phyloP scores from a whole-genome alignment of 2,797 vertebrate genomes.

The Loriculus beryllinus region DNA sequence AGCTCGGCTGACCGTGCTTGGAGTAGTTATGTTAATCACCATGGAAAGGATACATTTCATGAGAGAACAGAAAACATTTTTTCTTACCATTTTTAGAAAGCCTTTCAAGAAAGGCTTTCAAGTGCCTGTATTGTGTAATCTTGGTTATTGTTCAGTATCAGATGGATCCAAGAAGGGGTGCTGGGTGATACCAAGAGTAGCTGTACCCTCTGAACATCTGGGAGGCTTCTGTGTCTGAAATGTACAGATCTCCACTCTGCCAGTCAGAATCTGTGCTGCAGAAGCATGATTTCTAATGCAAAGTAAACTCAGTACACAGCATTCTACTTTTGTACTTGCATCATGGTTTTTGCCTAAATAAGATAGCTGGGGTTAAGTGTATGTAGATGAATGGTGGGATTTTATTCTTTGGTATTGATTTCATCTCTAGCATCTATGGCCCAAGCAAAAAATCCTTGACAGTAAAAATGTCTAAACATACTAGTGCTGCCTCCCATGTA shows the following conservation, averaged over 20 bases:
- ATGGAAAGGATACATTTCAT: not conserved
- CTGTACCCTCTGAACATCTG: not conserved
- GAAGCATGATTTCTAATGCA: not conserved
- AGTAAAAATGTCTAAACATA: not conserved
- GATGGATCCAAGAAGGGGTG: not conserved
- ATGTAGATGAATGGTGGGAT: not conserved
- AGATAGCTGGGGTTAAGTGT: not conserved
- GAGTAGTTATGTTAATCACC: not conserved
- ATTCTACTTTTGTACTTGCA: not conserved
- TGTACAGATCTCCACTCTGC: not conserved
- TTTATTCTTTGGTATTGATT: not conserved
- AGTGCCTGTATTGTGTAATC: not conserved
- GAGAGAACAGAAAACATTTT: not conserved
- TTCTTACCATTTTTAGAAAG: not conserved
- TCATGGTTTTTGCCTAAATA: not conserved
- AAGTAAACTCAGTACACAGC: not conserved
- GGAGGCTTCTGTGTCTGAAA: not conserved
- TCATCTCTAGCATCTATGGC: not conserved
- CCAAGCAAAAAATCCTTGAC: not conserved
- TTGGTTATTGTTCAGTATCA: not conserved
- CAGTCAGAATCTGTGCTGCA: not conserved
- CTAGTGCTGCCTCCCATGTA: fast-evolving
- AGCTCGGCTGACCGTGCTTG: not conserved
- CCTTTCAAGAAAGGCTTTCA: not conserved
- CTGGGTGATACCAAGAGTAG: not conserved